These are phyloP conservation scores for Astreopora myriophthalma DNA, from an alignment of 64 coral and sea anemone species.

Conservation along the genomic window DNA sequence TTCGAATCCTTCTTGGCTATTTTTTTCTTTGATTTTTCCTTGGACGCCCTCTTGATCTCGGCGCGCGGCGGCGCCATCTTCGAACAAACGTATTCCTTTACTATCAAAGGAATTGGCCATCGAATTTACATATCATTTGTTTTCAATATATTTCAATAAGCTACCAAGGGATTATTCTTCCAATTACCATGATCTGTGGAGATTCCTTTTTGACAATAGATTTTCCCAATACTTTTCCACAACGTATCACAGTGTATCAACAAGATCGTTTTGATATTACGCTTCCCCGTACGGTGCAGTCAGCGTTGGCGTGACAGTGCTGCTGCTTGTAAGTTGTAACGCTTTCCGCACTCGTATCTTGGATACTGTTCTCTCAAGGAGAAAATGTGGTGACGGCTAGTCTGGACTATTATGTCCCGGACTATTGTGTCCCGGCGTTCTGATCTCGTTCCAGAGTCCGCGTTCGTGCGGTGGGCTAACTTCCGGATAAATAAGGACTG, in stretches of 20 bases:
- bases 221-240: not conserved
- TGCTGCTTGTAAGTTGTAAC: not conserved
- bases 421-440: no score
- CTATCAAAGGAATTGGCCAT: not conserved
- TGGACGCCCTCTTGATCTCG: not conserved
- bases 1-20: not conserved
- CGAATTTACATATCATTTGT: not conserved
- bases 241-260: not conserved
- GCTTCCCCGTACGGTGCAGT: not conserved
- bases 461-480: not conserved
- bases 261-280: no score
- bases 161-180: not conserved
- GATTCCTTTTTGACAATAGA: not conserved
- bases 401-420: no score
- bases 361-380: no score
- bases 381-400: no score
- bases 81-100: not conserved
- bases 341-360: not conserved
- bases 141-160: not conserved
- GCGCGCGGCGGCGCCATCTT: conserved; percentile 3
- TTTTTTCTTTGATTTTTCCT: conserved; percentile 49
- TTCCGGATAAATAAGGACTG: not conserved
- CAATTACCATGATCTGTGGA: not conserved
- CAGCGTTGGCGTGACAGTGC: not conserved
- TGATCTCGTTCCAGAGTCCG: no score